Conservation (phyloP, 2,113 vertebrate species). For the Vanacampus margaritifer region DNA sequence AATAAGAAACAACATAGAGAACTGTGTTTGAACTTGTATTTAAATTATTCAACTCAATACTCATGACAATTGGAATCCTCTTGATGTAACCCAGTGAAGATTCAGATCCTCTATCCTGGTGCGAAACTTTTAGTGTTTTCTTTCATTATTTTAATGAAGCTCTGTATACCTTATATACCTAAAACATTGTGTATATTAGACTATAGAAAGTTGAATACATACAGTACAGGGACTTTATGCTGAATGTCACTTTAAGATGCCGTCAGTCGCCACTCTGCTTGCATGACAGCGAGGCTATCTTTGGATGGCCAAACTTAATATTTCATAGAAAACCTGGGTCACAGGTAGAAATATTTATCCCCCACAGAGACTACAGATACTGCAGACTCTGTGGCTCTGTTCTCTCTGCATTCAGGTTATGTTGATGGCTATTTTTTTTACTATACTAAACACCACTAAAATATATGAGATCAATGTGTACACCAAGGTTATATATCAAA, state of each 20-base stretch:
- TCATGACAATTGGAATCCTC: not conserved
- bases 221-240: constrained; percentile 1
- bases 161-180: too few species aligned
- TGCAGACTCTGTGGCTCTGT: constrained; percentile 21
- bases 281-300: constrained; percentile 47
- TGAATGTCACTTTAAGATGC: constrained; percentile 42
- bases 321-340: constrained; percentile 66
- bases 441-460: not conserved
- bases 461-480: not conserved
- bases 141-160: too few species aligned
- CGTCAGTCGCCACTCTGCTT: constrained; percentile 42
- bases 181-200: not conserved
- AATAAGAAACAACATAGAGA: too few species aligned
- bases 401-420: constrained; percentile 22
- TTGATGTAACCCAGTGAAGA: too few species aligned
- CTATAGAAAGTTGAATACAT: not conserved
- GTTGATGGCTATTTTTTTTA: not conserved
- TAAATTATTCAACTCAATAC: constrained; percentile 54
- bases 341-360: constrained; percentile 56
- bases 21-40: constrained; percentile 32
- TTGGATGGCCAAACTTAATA: constrained; percentile 60
- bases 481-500: not conserved
- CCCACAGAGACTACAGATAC: constrained; percentile 35
- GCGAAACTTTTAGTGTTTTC: too few species aligned
- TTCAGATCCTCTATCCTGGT: too few species aligned